Percentiles rank a stretch among this genome's conserved stretches.
These are phyloP conservation scores for Drosophila leonis DNA, from an alignment of 2,888 invertebrate genomes.

Conservation along the genomic window DNA sequence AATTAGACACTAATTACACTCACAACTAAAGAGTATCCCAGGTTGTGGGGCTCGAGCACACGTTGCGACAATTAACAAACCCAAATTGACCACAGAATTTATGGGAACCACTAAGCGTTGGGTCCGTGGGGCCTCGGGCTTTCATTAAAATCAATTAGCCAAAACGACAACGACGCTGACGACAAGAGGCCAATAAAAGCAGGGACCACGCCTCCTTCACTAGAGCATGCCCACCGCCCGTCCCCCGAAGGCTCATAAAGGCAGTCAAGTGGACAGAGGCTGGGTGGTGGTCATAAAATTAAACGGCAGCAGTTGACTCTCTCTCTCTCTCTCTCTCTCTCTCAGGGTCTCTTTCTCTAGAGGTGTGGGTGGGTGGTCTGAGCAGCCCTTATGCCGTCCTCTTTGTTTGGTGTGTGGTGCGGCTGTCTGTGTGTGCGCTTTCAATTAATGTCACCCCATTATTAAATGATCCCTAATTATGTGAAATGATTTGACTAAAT, in stretches of 20 bases:
- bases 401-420: conserved; percentile 10
- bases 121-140: conserved; percentile 44
- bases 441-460: conserved; percentile 86
- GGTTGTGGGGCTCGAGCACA: conserved; percentile 45
- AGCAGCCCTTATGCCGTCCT: conserved; percentile 30
- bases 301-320: conserved; percentile 64
- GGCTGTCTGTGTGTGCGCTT: conserved; percentile 60
- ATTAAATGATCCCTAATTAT: conserved; percentile 86
- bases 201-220: conserved; percentile 63
- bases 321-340: not conserved
- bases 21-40: conserved; percentile 28
- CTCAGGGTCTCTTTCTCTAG: not conserved
- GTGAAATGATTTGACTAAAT: conserved; percentile 85
- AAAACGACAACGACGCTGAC: conserved; percentile 30
- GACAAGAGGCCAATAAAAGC: conserved; percentile 80
- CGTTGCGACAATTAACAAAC: conserved; percentile 82
- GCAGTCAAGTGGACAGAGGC: conserved; percentile 72
- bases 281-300: conserved; percentile 71
- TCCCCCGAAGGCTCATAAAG: conserved; percentile 62
- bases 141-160: conserved; percentile 80
- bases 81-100: conserved; percentile 83
- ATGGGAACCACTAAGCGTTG: conserved; percentile 62
- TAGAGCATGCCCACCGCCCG: conserved; percentile 17
- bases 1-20: conserved; percentile 73
- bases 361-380: conserved; percentile 24